Evolutionary conservation across 2,797 vertebrate species (phyloP).

Genomic region (Ctenopoma multispine): DNA sequence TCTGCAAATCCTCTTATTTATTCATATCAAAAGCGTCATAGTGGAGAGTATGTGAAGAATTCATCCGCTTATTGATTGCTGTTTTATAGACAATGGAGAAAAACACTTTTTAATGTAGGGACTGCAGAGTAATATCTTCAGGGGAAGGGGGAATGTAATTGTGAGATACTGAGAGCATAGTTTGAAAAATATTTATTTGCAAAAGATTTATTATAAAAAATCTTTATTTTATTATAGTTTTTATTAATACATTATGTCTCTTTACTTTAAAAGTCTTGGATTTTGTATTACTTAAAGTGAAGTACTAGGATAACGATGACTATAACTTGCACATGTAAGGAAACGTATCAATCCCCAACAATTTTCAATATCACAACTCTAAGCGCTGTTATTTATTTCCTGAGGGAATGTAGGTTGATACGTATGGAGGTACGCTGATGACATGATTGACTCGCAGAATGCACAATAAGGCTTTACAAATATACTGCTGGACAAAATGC

Average conservation of each 20-base stretch:
- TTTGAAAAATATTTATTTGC: constrained; percentile 62
- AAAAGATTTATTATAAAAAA: constrained; percentile 74
- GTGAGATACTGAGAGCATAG: constrained; percentile 57
- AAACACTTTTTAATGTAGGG: constrained; percentile 44
- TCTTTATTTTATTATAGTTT: constrained; percentile 84
- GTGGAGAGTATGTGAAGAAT: constrained; percentile 63
- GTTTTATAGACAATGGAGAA: constrained; percentile 62
- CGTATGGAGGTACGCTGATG: neutral
- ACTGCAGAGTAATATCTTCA: constrained; percentile 48
- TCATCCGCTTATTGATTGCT: constrained; percentile 47
- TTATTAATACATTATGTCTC: constrained; percentile 67
- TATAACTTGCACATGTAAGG: constrained; percentile 17
- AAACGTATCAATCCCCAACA: constrained; percentile 21
- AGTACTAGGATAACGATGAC: constrained; percentile 24
- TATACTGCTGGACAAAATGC: neutral
- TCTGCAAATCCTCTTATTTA: constrained; percentile 58
- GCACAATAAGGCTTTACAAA: constrained; percentile 22
- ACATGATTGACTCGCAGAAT: constrained; percentile 17
- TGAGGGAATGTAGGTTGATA: constrained; percentile 26
- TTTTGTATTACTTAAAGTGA: constrained; percentile 66
- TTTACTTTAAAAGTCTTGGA: constrained; percentile 68
- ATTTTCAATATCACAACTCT: constrained; percentile 7
- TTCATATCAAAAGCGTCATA: constrained; percentile 59
- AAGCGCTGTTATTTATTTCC: neutral
- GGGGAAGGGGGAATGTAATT: constrained; percentile 52